Evolutionary conservation across 2,113 vertebrate species (phyloP).

Genomic region (Chloebia gouldiae): DNA sequence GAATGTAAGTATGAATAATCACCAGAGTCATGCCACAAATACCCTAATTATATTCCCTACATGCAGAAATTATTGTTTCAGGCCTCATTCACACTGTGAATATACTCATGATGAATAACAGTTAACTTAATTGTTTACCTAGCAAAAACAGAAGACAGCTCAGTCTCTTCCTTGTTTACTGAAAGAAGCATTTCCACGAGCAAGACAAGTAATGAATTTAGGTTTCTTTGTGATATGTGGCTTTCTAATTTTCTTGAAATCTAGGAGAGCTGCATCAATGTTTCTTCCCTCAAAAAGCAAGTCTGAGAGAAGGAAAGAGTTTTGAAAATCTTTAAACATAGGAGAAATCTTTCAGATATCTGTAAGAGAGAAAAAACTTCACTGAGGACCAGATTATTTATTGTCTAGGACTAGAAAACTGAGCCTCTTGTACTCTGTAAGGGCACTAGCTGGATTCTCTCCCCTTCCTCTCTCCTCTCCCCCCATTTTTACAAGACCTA

Average conservation of each 20-base stretch:
- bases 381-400: rapidly evolving
- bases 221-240: not conserved
- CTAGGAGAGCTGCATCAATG: not conserved
- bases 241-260: not conserved
- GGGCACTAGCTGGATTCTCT: not conserved
- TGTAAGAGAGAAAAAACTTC: not conserved
- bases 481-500: not conserved
- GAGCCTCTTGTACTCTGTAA: not conserved
- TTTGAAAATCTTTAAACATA: not conserved
- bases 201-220: not conserved
- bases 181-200: not conserved
- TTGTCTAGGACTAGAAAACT: not conserved
- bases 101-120: not conserved
- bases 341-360: not conserved
- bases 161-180: not conserved
- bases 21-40: not conserved
- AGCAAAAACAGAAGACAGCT: not conserved
- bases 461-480: not conserved
- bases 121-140: conserved; percentile 27
- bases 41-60: not conserved
- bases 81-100: not conserved
- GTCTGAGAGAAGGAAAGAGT: not conserved
- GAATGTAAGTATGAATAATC: not conserved
- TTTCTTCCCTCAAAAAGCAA: not conserved
- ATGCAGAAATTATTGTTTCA: not conserved